phyloP scores from a whole-genome alignment of 2,797 vertebrate genomes.

The Eulemur coronatus region DNA sequence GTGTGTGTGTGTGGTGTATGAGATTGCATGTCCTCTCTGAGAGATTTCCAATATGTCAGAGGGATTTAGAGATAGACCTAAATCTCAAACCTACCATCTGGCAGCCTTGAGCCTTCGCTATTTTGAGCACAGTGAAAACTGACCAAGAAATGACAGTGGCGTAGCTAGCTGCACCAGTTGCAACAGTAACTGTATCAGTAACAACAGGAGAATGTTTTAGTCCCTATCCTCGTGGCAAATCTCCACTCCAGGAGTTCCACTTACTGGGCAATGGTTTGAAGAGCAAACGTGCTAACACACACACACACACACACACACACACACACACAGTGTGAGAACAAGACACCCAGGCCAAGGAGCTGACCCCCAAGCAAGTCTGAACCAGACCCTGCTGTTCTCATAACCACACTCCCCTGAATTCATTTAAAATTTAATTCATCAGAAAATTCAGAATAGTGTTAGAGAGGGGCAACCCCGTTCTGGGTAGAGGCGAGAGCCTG shows the following conservation, averaged over 20 bases:
- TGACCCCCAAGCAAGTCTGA: neutral
- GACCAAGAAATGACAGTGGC: neutral
- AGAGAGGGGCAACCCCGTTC: neutral
- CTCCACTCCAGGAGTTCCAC: neutral
- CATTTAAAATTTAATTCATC: neutral
- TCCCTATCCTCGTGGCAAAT: neutral
- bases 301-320: neutral
- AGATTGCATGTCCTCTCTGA: neutral
- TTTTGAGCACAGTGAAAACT: neutral
- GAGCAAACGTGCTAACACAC: neutral
- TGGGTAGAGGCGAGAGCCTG: rapidly evolving
- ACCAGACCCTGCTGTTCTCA: neutral
- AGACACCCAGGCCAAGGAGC: neutral
- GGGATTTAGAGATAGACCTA: neutral
- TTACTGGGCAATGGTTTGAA: neutral
- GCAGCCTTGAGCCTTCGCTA: neutral
- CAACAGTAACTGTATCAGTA: too few species aligned
- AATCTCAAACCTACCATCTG: neutral
- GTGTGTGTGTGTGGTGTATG: neutral
- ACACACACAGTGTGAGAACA: neutral
- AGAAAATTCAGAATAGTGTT: neutral
- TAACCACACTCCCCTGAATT: neutral
- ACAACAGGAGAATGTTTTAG: neutral
- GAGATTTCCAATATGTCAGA: neutral
- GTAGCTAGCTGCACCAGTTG: rapidly evolving